Conservation (phyloP, 92 coral and sea anemone species). For the Hydrozoanthus gracilis region DNA sequence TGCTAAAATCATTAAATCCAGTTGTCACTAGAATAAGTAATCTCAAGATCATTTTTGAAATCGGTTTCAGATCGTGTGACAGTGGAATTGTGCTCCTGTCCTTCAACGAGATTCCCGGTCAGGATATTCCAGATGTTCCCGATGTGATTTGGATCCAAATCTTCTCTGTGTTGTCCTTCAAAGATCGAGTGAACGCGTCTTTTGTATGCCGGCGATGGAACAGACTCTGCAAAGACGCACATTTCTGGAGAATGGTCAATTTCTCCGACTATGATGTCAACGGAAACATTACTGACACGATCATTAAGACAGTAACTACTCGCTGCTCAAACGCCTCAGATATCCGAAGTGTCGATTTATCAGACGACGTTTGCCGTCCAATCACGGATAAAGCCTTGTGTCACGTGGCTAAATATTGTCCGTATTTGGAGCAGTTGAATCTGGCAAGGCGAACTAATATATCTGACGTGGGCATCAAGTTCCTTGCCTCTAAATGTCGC, state of each 20-base stretch:
- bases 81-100: constrained; percentile 39
- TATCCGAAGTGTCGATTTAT: constrained; percentile 84
- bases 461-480: constrained; percentile 69
- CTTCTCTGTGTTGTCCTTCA: constrained; percentile 71
- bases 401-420: constrained; percentile 82
- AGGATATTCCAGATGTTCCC: constrained; percentile 49
- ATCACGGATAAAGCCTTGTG: constrained; percentile 77
- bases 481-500: constrained; percentile 73
- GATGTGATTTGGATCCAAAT: constrained; percentile 84
- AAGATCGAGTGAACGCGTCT: constrained; percentile 73
- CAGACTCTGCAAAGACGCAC: constrained; percentile 80
- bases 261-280: constrained; percentile 60
- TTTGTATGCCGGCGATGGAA: constrained; percentile 86
- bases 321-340: constrained; percentile 67
- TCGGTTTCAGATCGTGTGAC: constrained; percentile 19
- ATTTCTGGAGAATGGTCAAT: constrained; percentile 87
- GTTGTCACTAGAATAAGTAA: no score
- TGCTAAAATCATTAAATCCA: no score
- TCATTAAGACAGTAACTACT: constrained; percentile 63
- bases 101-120: not conserved
- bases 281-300: constrained; percentile 60
- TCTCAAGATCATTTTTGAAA: not conserved
- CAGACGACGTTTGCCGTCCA: constrained; percentile 83
- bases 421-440: constrained; percentile 70
- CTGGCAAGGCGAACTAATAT: constrained; percentile 70